A percentile compares a stretch with the other conserved stretches of the same genome.
These are phyloP conservation scores for Lordiphosa clarofinis DNA, from an alignment of 1,140 invertebrate species.

Conservation along the genomic window DNA sequence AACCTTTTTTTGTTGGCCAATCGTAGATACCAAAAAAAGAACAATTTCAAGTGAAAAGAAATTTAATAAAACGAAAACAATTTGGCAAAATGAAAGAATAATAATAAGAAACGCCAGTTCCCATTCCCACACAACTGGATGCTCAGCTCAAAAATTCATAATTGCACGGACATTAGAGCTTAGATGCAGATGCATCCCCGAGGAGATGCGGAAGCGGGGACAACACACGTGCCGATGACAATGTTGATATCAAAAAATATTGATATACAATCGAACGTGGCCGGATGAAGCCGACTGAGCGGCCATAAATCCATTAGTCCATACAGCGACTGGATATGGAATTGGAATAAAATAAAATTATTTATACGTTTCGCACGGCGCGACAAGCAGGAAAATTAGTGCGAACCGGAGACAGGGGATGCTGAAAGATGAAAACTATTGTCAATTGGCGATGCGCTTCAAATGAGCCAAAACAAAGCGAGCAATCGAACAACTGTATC, in stretches of 20 bases:
- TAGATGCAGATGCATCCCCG: constrained; percentile 20
- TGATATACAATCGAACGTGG: constrained; percentile 52
- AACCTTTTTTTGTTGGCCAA: constrained; percentile 68
- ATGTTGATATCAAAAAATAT: constrained; percentile 46
- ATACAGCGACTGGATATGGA: constrained; percentile 72
- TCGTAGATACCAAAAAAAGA: constrained; percentile 47
- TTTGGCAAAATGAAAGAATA: constrained; percentile 78
- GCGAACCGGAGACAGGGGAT: constrained; percentile 41
- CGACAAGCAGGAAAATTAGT: constrained; percentile 75
- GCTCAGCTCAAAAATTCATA: constrained; percentile 28
- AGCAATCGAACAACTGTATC: constrained; percentile 72
- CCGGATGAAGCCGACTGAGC: constrained; percentile 14
- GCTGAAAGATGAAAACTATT: constrained; percentile 29
- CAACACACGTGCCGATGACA: constrained; percentile 66
- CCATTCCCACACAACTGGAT: constrained; percentile 44
- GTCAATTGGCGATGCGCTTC: constrained; percentile 72
- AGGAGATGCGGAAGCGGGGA: constrained; percentile 47
- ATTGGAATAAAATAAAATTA: constrained; percentile 65
- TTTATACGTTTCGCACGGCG: constrained; percentile 72
- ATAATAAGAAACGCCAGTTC: constrained; percentile 49
- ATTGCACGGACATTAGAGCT: constrained; percentile 46
- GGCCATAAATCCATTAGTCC: constrained; percentile 74
- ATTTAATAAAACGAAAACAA: constrained; percentile 79
- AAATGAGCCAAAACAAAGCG: constrained; percentile 69
- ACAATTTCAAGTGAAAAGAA: constrained; percentile 64